A percentile compares a stretch with the other conserved stretches of the same genome.
Evolutionary conservation across 1,140 invertebrate genomes (phyloP).

Genomic region (Physella acuta): DNA sequence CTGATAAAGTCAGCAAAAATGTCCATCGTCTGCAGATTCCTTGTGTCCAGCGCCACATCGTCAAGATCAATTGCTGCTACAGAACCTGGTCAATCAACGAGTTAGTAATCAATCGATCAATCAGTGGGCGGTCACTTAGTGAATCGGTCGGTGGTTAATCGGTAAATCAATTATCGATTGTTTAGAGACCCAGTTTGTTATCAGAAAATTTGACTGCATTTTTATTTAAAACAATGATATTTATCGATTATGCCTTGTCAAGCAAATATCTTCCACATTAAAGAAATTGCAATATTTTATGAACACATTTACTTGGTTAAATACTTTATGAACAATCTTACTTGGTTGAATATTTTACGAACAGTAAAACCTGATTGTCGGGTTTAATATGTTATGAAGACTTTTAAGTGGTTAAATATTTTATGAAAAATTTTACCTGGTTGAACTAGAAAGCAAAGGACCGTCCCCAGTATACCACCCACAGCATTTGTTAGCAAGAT

Average conservation of each 20-base stretch:
- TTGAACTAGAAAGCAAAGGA: conserved; percentile 79
- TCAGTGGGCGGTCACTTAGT: neutral
- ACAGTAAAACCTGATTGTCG: no score
- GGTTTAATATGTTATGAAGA: no score
- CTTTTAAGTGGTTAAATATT: no score
- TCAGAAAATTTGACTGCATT: neutral
- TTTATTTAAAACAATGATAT: neutral
- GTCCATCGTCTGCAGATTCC: neutral
- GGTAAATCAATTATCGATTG: no score
- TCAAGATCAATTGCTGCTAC: neutral
- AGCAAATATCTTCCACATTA: no score
- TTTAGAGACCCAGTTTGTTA: no score
- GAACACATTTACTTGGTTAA: no score
- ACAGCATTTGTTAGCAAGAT: conserved; percentile 26
- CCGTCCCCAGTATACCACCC: conserved; percentile 66
- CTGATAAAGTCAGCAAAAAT: conserved; percentile 17
- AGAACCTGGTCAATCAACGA: neutral
- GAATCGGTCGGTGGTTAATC: no score
- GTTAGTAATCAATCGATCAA: neutral
- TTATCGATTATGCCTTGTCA: neutral
- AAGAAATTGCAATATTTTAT: no score
- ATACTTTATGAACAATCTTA: no score
- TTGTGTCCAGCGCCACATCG: neutral
- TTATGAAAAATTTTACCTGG: conserved; percentile 79
- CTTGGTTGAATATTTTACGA: no score